Evolutionary conservation across 1,140 invertebrate genomes (phyloP).

Genomic region (Sitodiplosis mosellana): DNA sequence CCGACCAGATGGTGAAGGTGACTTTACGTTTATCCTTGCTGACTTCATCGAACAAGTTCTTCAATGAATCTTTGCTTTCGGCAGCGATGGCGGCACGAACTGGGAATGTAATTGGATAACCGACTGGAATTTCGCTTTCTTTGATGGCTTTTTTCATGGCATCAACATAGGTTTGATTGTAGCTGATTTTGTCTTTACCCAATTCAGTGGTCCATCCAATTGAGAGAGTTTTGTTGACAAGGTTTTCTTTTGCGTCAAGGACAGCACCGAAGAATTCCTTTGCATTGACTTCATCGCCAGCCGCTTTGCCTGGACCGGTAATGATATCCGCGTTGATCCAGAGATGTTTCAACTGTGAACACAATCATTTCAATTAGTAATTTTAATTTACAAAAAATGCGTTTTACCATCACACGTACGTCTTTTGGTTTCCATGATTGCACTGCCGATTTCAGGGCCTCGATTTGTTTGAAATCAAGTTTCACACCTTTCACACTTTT

Average conservation of each 20-base stretch:
- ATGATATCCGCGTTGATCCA: constrained; percentile 83
- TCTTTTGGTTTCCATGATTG: constrained; percentile 27
- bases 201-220: constrained; percentile 73
- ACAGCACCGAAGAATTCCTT: constrained; percentile 33
- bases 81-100: constrained; percentile 54
- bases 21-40: constrained; percentile 14
- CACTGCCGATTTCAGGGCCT: constrained; percentile 49
- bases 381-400: constrained; percentile 1
- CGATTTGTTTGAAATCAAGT: constrained; percentile 70
- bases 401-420: constrained; percentile 16
- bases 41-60: constrained; percentile 23
- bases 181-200: constrained; percentile 34
- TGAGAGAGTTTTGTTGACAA: constrained; percentile 39
- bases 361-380: background rate
- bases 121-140: constrained; percentile 20
- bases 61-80: constrained; percentile 35
- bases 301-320: constrained; percentile 49
- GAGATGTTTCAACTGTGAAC: constrained; percentile 41
- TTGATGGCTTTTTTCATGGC: constrained; percentile 49
- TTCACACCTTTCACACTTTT: constrained; percentile 58
- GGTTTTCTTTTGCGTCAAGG: constrained; percentile 36
- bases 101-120: constrained; percentile 55
- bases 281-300: constrained; percentile 40
- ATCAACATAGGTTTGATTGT: constrained; percentile 46
- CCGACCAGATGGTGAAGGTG: constrained; percentile 57